Evolutionary conservation across 2,888 invertebrate species (phyloP), one percentile per base, ranked within the genome.

Genomic region (Idaea dimidiata): DNA sequence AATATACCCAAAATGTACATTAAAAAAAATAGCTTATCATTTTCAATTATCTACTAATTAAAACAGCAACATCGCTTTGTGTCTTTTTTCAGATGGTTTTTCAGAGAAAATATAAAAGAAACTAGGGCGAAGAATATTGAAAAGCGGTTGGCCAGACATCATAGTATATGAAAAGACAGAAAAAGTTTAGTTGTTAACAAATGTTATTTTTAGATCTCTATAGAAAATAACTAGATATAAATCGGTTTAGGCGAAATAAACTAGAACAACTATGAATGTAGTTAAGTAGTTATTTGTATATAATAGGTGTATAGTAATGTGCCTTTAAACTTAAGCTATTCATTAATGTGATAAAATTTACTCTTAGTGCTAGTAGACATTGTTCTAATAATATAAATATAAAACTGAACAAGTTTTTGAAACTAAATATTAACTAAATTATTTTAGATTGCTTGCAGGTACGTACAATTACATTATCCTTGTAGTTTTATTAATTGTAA

Each of bases 81-180:
- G n/a, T n/a, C n/a, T n/a, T n/a, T n/a, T 84, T 79, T n/a, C 87
- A 91, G 91, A 67, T 90, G 88, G 86, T 77, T 89, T 64, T 89
- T 88, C 73, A 66, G 73, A 14, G 81, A 83, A 67, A 82, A 88
- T 62, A 78, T 87, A 17, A 71, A 69, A 57, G 87, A 88, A 66
- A 66, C 67, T 2, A 79, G 69, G 59, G 72, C 77, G 43, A 77
- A 69, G 53, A 68, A 72, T 3, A 62, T 59, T 2, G 66, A 72
- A 64, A 66, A 66, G 0, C 70, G 72, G 63, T 66, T 72, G 54
- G 62, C 68, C 65, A 64, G 67, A 70, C 61, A 64, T 66, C 61
- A 64, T 66, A 1, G 62, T 66, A 8, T 18, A 16, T 18, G 56
- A 56, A 14, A 56, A 56, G 18, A 14, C 18, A 17, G 56, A 56